A percentile compares a stretch with the other conserved stretches of the same genome.
Conservation (phyloP, 2,797 vertebrate species). For the Microctenopoma steveboyesi region DNA sequence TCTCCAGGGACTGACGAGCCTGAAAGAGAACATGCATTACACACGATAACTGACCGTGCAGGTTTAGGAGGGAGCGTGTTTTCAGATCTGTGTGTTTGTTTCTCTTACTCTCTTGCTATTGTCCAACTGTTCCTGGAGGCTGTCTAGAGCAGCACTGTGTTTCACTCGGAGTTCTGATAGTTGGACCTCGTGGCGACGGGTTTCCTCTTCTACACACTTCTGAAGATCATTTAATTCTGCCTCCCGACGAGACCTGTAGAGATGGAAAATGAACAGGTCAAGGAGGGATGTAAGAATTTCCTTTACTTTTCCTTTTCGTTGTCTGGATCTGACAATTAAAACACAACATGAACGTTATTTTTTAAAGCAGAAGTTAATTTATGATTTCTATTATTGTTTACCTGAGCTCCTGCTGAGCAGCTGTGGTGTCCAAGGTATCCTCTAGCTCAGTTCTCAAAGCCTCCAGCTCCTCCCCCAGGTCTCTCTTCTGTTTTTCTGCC, state of each 20-base stretch:
- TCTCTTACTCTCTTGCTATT: conserved; percentile 83
- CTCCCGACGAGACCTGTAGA: conserved; percentile 83
- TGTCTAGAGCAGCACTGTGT: conserved; percentile 82
- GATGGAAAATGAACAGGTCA: background rate
- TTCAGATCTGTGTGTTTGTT: background rate
- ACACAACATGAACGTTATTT: background rate
- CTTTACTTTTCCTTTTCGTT: background rate
- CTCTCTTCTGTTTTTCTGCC: conserved; percentile 90
- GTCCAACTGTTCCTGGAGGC: conserved; percentile 86
- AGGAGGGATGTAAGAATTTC: background rate
- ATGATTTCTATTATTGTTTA: conserved; percentile 42
- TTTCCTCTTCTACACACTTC: conserved; percentile 84
- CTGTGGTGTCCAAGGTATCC: conserved; percentile 92
- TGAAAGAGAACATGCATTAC: conserved; percentile 52
- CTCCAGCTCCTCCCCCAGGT: conserved; percentile 92
- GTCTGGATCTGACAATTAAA: conserved; percentile 11
- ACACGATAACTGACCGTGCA: background rate
- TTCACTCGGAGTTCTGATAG: conserved; percentile 84
- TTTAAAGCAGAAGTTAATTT: too few relatives aligned
- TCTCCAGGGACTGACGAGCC: conserved; percentile 88
- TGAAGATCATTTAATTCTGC: conserved; percentile 84
- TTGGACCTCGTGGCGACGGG: conserved; percentile 83
- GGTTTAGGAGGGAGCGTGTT: background rate
- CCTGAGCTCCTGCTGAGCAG: conserved; percentile 92
- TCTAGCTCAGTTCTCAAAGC: conserved; percentile 91